Percentiles rank a stretch among this genome's conserved stretches.
phyloP scores from a whole-genome alignment of 37 sponge, comb jelly and placozoan genomes.

The Crambe crambe region DNA sequence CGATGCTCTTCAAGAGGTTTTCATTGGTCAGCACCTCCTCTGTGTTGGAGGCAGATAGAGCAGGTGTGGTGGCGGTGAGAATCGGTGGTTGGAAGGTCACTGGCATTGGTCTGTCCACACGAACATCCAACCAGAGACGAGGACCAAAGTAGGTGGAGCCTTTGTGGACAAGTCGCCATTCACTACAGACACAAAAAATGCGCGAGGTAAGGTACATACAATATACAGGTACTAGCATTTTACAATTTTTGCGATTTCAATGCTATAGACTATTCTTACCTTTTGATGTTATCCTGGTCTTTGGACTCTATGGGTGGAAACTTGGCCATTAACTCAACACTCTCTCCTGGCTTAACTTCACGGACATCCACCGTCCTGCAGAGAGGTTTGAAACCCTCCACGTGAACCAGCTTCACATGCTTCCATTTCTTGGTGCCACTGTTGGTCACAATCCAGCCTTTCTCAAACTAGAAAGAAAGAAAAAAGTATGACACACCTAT shows the following conservation, averaged over 20 bases:
- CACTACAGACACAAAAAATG: conserved; percentile 15
- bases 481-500: too few relatives aligned
- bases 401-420: conserved; percentile 58
- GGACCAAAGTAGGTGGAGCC: conserved; percentile 58
- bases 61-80: background rate
- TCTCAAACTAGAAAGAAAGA: conserved; percentile 46
- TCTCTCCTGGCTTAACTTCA: conserved; percentile 69
- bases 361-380: conserved; percentile 36
- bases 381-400: conserved; percentile 52
- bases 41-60: background rate
- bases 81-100: conserved; percentile 7
- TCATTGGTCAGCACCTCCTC: conserved; percentile 14
- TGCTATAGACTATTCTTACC: conserved; percentile 10
- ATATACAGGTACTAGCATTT: background rate
- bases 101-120: background rate
- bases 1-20: conserved; percentile 27
- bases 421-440: conserved; percentile 77
- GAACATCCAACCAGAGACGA: conserved; percentile 57
- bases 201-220: background rate
- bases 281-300: conserved; percentile 30
- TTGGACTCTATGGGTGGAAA: conserved; percentile 40
- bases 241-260: background rate
- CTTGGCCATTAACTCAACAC: conserved; percentile 40
- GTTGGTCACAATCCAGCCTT: conserved; percentile 78
- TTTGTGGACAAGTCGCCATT: conserved; percentile 62